These are phyloP conservation scores for Sylvilagus bachmani DNA, from an alignment of 2,113 vertebrate genomes.

Conservation along the genomic window DNA sequence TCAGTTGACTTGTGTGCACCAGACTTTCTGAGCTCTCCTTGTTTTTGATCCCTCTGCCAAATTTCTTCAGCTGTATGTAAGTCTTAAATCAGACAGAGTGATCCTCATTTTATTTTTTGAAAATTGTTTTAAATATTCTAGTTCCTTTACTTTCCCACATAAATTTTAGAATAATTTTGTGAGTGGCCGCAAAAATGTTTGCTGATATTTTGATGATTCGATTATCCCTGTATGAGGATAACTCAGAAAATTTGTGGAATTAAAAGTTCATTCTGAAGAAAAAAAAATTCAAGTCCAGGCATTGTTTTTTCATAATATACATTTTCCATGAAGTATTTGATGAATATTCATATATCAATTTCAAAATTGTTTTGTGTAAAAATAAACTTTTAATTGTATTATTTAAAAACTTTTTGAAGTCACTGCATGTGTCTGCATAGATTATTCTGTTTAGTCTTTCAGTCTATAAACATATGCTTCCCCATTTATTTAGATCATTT, in stretches of 20 bases:
- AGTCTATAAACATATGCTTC: neutral
- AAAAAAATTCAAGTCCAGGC: too few species aligned
- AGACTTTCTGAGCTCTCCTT: neutral
- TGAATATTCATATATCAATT: too few species aligned
- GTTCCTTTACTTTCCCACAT: neutral
- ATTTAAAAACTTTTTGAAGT: too few species aligned
- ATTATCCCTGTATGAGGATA: neutral
- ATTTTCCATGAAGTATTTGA: too few species aligned
- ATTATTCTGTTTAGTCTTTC: neutral
- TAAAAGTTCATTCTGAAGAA: too few species aligned
- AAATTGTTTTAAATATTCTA: neutral
- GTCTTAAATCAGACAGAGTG: neutral
- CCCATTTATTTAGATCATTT: neutral
- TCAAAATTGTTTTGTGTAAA: too few species aligned
- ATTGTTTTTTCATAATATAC: too few species aligned
- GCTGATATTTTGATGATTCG: neutral
- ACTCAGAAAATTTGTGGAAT: too few species aligned
- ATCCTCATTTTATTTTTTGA: neutral
- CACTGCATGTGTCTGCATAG: neutral
- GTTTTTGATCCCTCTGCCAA: neutral
- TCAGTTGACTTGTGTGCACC: neutral
- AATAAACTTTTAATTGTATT: too few species aligned
- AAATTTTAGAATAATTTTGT: conserved; percentile 35
- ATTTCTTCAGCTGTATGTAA: neutral
- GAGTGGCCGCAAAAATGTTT: neutral